These are phyloP conservation scores for Coenonympha glycerion DNA, from an alignment of 2,888 invertebrate genomes.

Conservation along the genomic window DNA sequence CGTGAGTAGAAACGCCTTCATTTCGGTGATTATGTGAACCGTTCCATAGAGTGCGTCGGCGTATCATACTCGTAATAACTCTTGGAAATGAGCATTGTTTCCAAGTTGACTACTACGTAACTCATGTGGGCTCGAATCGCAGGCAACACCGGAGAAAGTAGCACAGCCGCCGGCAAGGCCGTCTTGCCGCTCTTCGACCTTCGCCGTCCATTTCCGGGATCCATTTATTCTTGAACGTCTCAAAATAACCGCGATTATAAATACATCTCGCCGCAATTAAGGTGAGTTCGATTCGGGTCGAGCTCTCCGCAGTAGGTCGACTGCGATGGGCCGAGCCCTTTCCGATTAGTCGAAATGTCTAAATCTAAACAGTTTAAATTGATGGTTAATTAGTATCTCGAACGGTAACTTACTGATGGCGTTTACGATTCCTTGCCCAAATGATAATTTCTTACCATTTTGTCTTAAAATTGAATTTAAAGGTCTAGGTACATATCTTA, in stretches of 20 bases:
- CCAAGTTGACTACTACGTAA: conserved; percentile 40
- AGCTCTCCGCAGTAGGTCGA: conserved; percentile 35
- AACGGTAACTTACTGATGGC: background rate
- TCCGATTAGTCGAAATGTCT: conserved; percentile 25
- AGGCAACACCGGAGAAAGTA: conserved; percentile 69
- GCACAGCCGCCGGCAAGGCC: conserved; percentile 71
- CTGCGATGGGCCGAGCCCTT: conserved; percentile 39
- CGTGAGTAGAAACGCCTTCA: conserved; percentile 51
- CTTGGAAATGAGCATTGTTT: conserved; percentile 46
- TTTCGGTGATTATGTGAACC: conserved; percentile 65
- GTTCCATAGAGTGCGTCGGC: conserved; percentile 56
- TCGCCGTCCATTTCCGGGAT: conserved; percentile 58
- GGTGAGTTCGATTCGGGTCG: conserved; percentile 14
- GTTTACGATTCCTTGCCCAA: too few species aligned
- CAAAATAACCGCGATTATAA: conserved; percentile 26
- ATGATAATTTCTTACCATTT: too few species aligned
- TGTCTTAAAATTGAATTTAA: too few species aligned
- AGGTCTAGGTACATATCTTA: too few species aligned
- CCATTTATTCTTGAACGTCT: conserved; percentile 35
- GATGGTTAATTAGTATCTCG: background rate
- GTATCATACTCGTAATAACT: conserved; percentile 37
- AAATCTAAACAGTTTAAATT: too few species aligned
- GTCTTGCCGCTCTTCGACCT: conserved; percentile 61
- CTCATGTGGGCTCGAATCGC: conserved; percentile 57
- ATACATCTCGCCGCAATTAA: conserved; percentile 19